Base-by-base conservation (phyloP, 2,113 vertebrate species). In the Zosterops pallidus region DNA sequence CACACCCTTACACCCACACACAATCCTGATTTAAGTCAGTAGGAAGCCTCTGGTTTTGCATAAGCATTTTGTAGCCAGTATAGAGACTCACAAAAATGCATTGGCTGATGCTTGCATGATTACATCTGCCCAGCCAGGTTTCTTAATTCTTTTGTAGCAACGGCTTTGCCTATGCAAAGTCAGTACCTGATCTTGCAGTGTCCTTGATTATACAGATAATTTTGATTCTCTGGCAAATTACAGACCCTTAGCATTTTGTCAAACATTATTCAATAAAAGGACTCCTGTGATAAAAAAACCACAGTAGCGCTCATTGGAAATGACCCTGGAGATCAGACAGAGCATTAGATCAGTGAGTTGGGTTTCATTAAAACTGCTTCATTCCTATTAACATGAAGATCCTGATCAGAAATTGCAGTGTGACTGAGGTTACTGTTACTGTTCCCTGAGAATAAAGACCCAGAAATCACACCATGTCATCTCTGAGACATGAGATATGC, bases 21-120 rank as follows among this genome's bases (percentile, higher is more conserved):
- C 69, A 62, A 41, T 89, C 70, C 83, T 93, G 65, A 92, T 88
- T 94, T 91, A 71, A 94, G 69, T 92, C 72, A 65, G 46, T 71
- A 95, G 93, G 94, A 95, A 96, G 83, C 93, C 93, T 94, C 80
- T 89, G 69, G 1, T 95, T 97, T 95, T 95, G 86, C 80, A 88
- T 96, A 88, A 95, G 63, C 31, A 60, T 90, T 95, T 74, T 81
- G 39, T 70, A 95, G 79, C 68, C 65, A 68, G 44, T 82, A 12
- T 37, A 93, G 86, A 86, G 56, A 75, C 56, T 86, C 75, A 56
- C 57, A 87, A 96, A 94, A 84, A 85, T 81, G 57, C 84, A 57
- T 76, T 92, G 86, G 86, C 68, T 85, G 64, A 26, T 81, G 75
- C 29, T 75, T 75, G n/a, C 60, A 72, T 74, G 63, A 91, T 94